phyloP scores from a whole-genome alignment of 2,888 invertebrate genomes.

The Philereme vetulata region DNA sequence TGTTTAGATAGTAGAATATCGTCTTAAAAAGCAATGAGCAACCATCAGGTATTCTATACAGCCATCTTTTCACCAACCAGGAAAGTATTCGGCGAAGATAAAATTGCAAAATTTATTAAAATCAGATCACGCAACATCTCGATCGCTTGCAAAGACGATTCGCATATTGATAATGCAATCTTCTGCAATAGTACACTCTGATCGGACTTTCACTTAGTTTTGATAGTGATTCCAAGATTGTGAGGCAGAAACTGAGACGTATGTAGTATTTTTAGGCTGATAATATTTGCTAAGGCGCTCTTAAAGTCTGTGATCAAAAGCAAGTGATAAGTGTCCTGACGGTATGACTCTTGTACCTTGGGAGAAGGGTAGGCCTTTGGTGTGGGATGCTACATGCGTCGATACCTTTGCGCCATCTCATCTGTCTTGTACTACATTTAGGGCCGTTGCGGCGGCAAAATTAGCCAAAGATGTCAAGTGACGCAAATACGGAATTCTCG shows the following conservation, averaged over 20 bases:
- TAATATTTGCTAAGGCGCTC: no score
- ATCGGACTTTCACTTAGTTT: conserved; percentile 37
- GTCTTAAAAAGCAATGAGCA: neutral
- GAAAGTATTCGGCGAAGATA: conserved; percentile 13
- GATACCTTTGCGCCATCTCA: no score
- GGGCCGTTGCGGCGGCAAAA: no score
- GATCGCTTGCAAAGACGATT: conserved; percentile 23
- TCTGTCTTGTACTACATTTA: no score
- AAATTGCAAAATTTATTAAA: conserved; percentile 24
- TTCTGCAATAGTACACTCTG: conserved; percentile 33
- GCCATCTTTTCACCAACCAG: conserved; percentile 7
- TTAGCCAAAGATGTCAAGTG: no score
- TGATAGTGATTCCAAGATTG: conserved; percentile 16
- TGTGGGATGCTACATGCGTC: no score
- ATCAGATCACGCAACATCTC: conserved; percentile 32
- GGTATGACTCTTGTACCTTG: no score
- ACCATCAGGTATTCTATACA: conserved; percentile 6
- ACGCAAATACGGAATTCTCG: no score
- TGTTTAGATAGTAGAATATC: no score
- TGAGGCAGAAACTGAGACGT: conserved; percentile 2
- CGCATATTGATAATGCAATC: conserved; percentile 36
- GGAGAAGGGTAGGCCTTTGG: no score
- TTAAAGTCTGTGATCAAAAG: no score
- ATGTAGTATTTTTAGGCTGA: neutral
- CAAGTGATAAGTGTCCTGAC: no score